Base-by-base conservation (phyloP, 2,797 vertebrate genomes). In the Falco rusticolus region DNA sequence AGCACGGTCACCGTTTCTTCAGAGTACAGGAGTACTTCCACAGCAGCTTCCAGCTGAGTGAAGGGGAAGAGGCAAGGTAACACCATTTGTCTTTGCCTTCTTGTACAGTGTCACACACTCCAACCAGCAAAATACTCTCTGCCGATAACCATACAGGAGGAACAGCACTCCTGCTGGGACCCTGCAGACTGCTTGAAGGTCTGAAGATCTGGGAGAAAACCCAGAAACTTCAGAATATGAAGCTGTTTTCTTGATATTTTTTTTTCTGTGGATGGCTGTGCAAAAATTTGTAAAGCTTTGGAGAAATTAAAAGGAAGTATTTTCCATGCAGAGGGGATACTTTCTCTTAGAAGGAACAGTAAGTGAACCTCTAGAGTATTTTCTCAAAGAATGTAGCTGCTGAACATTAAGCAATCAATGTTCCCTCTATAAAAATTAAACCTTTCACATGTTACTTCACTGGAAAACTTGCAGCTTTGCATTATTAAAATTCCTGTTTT, bases 31-130 rank as follows among this genome's bases (percentile, higher is more conserved):
- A 65, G 3, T 48, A 48, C 56, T 89, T 86, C 51, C 57, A 61
- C 29, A 63, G 39, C 8, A 91, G 7, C 20, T 85, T 83, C 66
- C 39, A 54, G 28, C 16, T 4, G 8, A 61, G 5, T 21, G 28
- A 87, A 82, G 13, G 4, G 34, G 28, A 92, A 75, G 57, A 87
- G 9, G 9, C 41, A 86, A 86, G 14, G 13, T 34, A 54, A 59
- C 7, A 34, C 8, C 8, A 11, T 1, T 7, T 1, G 0, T 43
- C 33, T 91, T 48, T 65, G 13, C 9, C 29, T 60, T 56, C 15
- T 77, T 1, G 0, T 71, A 34, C 2, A 39, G 25, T 64, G 11
- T 7, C 51, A 41, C 14, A 6, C 0, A 0, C 18, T 74, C n/a
- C 25, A 84, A 15, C 6, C 39, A 60, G 56, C 1, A 2, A 22